Evolutionary conservation across 2,888 invertebrate species (phyloP).

Genomic region (Acanthosepion esculentum): DNA sequence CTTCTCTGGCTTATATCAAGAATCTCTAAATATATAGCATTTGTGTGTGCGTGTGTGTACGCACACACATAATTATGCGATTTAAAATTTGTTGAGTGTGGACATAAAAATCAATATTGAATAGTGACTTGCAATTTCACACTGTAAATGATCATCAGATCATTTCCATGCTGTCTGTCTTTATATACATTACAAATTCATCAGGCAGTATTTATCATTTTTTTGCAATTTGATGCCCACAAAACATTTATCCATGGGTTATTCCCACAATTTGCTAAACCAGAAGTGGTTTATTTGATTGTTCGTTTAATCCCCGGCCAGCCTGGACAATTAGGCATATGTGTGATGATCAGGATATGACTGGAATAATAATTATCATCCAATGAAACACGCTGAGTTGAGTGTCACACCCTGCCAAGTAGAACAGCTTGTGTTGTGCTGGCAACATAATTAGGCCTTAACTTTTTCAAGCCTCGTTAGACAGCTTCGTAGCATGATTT

Average conservation of each 20-base stretch:
- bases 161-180: too few relatives aligned
- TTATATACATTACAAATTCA: too few relatives aligned
- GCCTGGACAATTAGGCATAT: not conserved
- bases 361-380: not conserved
- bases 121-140: too few relatives aligned
- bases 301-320: not conserved
- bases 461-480: not conserved
- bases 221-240: too few relatives aligned
- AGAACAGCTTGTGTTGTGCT: not conserved
- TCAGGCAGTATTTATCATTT: too few relatives aligned
- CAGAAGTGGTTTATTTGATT: not conserved
- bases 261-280: not conserved
- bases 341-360: not conserved
- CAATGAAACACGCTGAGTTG: not conserved
- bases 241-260: not conserved
- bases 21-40: too few relatives aligned
- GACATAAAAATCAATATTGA: too few relatives aligned
- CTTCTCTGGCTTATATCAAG: too few relatives aligned
- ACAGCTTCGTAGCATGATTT: not conserved
- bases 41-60: too few relatives aligned
- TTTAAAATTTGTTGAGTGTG: too few relatives aligned
- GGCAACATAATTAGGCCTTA: not conserved
- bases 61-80: too few relatives aligned
- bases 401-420: not conserved
- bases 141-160: too few relatives aligned